Evolutionary conservation across 1,140 invertebrate species (phyloP), one percentile per base, ranked within the genome.

Genomic region (Neoseiulus cucumeris): DNA sequence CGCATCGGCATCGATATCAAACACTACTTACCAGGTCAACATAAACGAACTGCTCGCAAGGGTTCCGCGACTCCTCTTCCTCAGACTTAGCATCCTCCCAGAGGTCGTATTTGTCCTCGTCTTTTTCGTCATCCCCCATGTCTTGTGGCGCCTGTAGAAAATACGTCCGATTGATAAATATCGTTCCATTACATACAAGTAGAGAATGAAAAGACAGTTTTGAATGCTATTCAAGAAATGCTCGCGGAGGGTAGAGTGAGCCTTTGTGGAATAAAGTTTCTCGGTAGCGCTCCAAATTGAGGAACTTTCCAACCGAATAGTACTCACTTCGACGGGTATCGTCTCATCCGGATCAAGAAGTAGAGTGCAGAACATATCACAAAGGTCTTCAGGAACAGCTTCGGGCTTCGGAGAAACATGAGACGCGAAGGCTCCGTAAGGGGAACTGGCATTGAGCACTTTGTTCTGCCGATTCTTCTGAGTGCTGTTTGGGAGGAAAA

Each of bases 321-420:
- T n/a, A 25, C 45, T 28, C 22, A 59, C 51, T 12, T 59, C 51
- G 22, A 59, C 33, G 17, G 51, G 51, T 33, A 17, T 25, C 2
- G 51, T 59, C 22, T 59, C 51, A 9, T 59, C 51, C 25, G 51
- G 51, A 14, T 59, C 51, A 9, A 59, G 51, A 4, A 59, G 51
- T 17, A 59, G 22, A 12, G 51, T 59, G 51, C 51, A 29, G 33
- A 59, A 59, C 51, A 59, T 59, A 33, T 59, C 51, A 59, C 51
- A 59, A 25, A 59, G 22, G 22, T 59, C 51, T 33, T 59, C 51
- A 59, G 51, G 51, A 25, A 59, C 51, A 18, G 25, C 51, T 17
- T 33, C 25, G 22, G 51, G 51, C 33, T 59, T 33, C 4, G 33
- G 33, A 9, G 33, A 9, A 4, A 39, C 33, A 9, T 39, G 33